A percentile compares a stretch with the other conserved stretches of the same genome.
These are phyloP conservation scores for Macrosoma leucophasiata DNA, from an alignment of 2,888 invertebrate genomes.

Conservation along the genomic window DNA sequence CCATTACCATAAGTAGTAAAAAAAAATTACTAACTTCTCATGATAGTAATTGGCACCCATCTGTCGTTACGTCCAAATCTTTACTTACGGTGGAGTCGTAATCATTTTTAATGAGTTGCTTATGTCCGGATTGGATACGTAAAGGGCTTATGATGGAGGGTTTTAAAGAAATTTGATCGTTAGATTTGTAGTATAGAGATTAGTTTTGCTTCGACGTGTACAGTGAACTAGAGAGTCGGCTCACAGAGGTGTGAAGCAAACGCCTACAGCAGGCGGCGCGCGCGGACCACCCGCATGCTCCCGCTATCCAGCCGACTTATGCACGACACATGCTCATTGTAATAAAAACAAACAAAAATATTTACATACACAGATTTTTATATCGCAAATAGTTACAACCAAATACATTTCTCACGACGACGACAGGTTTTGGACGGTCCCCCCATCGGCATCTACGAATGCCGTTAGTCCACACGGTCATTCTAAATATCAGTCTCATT, in stretches of 20 bases:
- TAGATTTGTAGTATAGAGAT: slow-evolving; percentile 5
- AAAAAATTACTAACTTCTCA: slow-evolving; percentile 71
- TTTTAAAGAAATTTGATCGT: slow-evolving; percentile 15
- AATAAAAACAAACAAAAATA: no score
- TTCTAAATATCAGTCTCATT: slow-evolving; percentile 2
- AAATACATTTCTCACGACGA: slow-evolving; percentile 8
- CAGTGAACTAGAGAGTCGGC: slow-evolving; percentile 41
- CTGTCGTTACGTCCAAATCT: slow-evolving; percentile 65
- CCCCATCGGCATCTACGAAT: slow-evolving; percentile 17
- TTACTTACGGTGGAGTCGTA: slow-evolving; percentile 56
- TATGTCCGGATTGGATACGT: slow-evolving; percentile 28
- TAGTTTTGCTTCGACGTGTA: slow-evolving; percentile 36
- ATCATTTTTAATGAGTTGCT: slow-evolving; percentile 54
- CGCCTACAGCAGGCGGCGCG: slow-evolving; percentile 55
- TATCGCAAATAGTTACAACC: no score
- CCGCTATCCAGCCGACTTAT: slow-evolving; percentile 49
- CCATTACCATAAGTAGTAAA: slow-evolving; percentile 62
- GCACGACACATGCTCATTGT: slow-evolving; percentile 18
- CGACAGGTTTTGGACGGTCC: slow-evolving; percentile 2
- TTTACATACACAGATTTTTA: no score
- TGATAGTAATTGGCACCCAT: slow-evolving; percentile 73
- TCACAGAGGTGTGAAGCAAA: slow-evolving; percentile 59
- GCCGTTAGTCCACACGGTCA: no score
- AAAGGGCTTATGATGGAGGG: slow-evolving; percentile 32
- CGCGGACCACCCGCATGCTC: slow-evolving; percentile 62